Conservation (phyloP, 2,113 vertebrate species). For the Meleagris gallopavo region DNA sequence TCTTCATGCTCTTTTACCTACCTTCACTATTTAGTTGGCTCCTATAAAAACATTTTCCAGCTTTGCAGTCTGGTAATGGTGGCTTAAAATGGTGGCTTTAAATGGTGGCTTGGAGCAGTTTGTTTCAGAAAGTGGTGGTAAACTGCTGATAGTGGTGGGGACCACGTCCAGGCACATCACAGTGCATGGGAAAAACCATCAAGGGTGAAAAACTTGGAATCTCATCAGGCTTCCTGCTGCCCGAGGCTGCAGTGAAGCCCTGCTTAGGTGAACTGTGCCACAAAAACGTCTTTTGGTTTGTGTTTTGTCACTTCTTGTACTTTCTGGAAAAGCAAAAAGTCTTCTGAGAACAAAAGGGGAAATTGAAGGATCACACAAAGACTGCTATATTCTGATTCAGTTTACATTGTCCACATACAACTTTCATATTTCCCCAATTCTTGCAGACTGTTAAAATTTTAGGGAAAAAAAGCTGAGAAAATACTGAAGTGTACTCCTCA, state of each 20-base stretch:
- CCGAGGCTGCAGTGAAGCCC: not conserved
- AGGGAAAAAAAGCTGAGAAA: not conserved
- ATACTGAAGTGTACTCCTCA: not conserved
- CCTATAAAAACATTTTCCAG: not conserved
- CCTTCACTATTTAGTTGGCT: not conserved
- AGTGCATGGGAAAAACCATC: not conserved
- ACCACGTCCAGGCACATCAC: not conserved
- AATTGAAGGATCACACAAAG: not conserved
- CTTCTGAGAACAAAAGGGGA: not conserved
- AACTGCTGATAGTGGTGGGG: not conserved
- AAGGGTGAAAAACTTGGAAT: not conserved
- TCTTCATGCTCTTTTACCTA: not conserved
- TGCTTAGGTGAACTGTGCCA: not conserved
- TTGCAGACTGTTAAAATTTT: not conserved
- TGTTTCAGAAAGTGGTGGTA: not conserved
- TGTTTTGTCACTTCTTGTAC: not conserved
- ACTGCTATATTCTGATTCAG: not conserved
- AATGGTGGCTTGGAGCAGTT: not conserved
- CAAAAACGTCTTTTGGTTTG: not conserved
- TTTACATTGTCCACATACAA: not conserved
- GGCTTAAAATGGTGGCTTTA: rapidly evolving
- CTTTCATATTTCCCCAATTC: not conserved
- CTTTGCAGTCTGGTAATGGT: rapidly evolving
- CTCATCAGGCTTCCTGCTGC: not conserved
- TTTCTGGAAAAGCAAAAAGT: not conserved